These are phyloP conservation scores for Limulus polyphemus DNA, from an alignment of 2,888 invertebrate species.

Conservation along the genomic window DNA sequence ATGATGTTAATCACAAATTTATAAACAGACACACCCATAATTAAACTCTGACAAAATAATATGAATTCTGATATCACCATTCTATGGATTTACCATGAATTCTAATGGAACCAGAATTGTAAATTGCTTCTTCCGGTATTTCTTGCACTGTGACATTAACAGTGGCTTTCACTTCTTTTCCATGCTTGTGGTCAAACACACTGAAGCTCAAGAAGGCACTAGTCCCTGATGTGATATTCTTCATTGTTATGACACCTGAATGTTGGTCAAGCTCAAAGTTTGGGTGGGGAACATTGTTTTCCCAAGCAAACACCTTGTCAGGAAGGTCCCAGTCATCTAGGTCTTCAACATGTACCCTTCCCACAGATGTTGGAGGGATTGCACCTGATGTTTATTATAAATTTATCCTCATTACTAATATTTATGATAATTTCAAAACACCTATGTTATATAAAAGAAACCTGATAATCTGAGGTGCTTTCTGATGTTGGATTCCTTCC, in stretches of 20 bases:
- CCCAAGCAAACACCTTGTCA: conserved; percentile 76
- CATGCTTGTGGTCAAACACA: conserved; percentile 36
- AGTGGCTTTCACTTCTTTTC: conserved; percentile 55
- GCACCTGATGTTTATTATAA: conserved; percentile 3
- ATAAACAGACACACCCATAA: too few species aligned
- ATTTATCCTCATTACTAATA: too few species aligned
- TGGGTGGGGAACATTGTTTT: conserved; percentile 41
- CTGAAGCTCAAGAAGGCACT: conserved; percentile 59
- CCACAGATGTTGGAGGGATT: conserved; percentile 34
- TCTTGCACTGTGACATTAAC: conserved; percentile 76
- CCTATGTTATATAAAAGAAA: too few species aligned
- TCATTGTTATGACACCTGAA: conserved; percentile 79
- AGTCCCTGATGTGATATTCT: conserved; percentile 57
- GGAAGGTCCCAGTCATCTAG: conserved; percentile 92
- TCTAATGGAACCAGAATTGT: conserved; percentile 81
- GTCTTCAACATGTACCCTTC: conserved; percentile 84
- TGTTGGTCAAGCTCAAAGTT: conserved; percentile 59
- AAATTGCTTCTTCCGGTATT: conserved; percentile 81
- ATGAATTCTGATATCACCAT: neutral
- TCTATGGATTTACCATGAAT: conserved; percentile 43
- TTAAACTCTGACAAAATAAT: too few species aligned
- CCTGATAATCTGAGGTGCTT: too few species aligned
- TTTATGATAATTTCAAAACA: too few species aligned
- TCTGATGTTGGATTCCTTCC: too few species aligned
- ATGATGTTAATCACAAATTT: too few species aligned